Evolutionary conservation across 2,797 vertebrate species (phyloP), one percentile per base, ranked within the genome.

Genomic region (Holocentrus rufus): DNA sequence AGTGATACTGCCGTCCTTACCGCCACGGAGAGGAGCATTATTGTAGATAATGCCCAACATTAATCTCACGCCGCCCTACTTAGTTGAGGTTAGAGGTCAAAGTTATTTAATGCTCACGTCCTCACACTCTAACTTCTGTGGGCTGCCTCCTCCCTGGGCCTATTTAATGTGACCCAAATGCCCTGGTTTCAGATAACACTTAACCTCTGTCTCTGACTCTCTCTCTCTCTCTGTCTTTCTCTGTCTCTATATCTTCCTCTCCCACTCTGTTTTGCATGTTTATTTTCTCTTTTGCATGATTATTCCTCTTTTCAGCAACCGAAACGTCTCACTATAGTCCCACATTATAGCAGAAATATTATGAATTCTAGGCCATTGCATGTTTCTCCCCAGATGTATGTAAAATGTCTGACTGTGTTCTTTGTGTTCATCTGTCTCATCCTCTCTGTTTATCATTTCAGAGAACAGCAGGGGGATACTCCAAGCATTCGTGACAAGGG

Each of bases 51-150:
- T 89, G 81, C 81, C 76, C 65, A 67, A 78, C 87, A 90, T 90
- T 92, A 92, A 93, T 93, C 91, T 92, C 84, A 85, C 70, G 60
- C 70, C 85, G 86, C 34, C 89, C 90, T 84, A 89, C 74, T 85
- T 91, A 84, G 76, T 77, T 61, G 82, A 76, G 87, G 82, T 91
- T 54, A 83, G 81, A 92, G 90, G 85, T 86, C 86, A 90, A 78
- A 90, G 80, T 85, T 71, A 89, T 91, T 92, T 90, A 87, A 85
- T 83, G 79, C 82, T 79, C 59, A 76, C 31, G 3, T 85, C 76
- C 79, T 86, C 57, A 54, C 5, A 47, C 66, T 82, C 77, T 55
- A 79, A 76, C 76, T 87, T 82, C 77, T 56, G 56, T n/a, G 42
- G 61, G 47, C 25, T 57, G 44, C 76, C 71, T 70, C 31, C 76